Percentiles rank a stretch among this genome's conserved stretches.
Conservation (phyloP, 2,888 invertebrate genomes). For the Azorinus chamasolen region DNA sequence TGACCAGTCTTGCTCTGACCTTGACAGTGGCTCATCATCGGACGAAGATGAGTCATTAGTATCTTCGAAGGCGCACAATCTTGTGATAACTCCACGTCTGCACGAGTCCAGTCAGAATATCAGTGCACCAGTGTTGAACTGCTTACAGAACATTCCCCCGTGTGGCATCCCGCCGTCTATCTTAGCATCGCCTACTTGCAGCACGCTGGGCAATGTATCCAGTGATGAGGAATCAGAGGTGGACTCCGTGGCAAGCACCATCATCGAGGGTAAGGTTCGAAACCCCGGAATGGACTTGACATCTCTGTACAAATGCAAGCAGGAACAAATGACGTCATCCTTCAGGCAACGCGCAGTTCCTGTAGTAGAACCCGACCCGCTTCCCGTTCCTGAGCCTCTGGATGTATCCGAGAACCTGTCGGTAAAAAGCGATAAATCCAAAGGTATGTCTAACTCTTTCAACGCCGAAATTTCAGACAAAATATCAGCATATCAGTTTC, state of each 20-base stretch:
- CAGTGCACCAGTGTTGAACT: constrained; percentile 9
- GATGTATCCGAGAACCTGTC: background rate
- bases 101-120: constrained; percentile 8
- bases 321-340: constrained; percentile 56
- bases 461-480: too few species aligned
- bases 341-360: constrained; percentile 49
- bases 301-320: constrained; percentile 48
- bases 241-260: constrained; percentile 54
- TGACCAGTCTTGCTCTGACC: background rate
- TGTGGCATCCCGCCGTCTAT: constrained; percentile 53
- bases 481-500: too few species aligned
- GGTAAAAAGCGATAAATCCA: background rate
- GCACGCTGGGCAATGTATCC: constrained; percentile 42
- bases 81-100: background rate
- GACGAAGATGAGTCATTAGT: constrained; percentile 4
- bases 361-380: background rate
- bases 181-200: constrained; percentile 41
- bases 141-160: constrained; percentile 41
- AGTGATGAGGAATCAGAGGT: constrained; percentile 61
- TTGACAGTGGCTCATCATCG: constrained; percentile 29
- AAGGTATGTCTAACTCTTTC: too few species aligned
- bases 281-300: constrained; percentile 24
- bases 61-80: background rate
- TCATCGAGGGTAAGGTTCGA: constrained; percentile 27
- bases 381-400: background rate